Base-by-base conservation (phyloP, 2,113 vertebrate genomes). In the Datnioides undecimradiatus region DNA sequence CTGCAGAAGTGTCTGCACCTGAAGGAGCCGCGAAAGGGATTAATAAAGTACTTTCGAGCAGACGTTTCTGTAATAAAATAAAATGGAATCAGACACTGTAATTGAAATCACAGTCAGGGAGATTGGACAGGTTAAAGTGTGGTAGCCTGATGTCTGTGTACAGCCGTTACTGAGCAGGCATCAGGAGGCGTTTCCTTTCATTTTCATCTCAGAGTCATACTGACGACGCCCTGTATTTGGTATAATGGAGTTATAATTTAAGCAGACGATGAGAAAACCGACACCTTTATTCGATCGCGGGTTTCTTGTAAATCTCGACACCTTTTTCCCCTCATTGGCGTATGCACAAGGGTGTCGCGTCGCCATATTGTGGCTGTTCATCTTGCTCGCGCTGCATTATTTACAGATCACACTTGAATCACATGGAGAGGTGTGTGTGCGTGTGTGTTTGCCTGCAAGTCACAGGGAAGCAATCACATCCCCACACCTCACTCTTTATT, bases 291-390 rank as follows among this genome's bases (percentile, higher is more conserved):
- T 40, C 43, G n/a, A 19, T 84, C 72, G 4, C 82, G 55, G 57
- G 33, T 69, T 88, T 73, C 1, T 69, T 74, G 88, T 71, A 31
- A 91, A 81, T 80, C 78, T 58, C 71, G 6, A 14, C 90, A 80
- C 80, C 33, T 88, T 29, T 46, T 62, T n/a, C n/a, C n/a, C 0
- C 0, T 68, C 41, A 36, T 38, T 43, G 70, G 63, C 38, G 10
- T 68, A 31, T 49, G 79, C 62, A 29, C 5, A 54, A 55, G 73
- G 25, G 75, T 82, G 87, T 65, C 51, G 25, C 21, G 46, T 57
- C 69, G 33, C 73, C 84, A 75, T 76, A 83, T 77, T 79, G 84
- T 25, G 27, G 58, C n/a, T 23, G 63, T 48, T 86, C 71, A 66
- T 77, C 62, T 40, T 45, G 8, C 0, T 81, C 71, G 62, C 83